A percentile compares a stretch with the other conserved stretches of the same genome.
phyloP scores from a whole-genome alignment of 1,140 invertebrate species.

The Ceratina calcarata region DNA sequence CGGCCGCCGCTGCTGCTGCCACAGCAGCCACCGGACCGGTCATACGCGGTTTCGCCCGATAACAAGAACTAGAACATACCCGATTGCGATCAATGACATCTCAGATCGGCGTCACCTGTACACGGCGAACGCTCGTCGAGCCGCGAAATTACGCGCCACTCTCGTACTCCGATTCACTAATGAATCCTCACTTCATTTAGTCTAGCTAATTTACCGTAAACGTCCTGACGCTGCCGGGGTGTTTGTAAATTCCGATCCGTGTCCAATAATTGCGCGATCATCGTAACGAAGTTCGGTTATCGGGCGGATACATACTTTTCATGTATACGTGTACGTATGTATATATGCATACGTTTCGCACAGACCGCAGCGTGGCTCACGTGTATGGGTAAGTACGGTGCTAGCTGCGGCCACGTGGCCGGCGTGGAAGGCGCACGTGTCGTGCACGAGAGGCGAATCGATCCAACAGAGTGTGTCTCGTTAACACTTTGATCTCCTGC shows the following conservation, averaged over 20 bases:
- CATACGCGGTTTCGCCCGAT: constrained; percentile 83
- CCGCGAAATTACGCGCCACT: too few species aligned
- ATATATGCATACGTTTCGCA: too few species aligned
- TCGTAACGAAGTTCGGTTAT: constrained; percentile 38
- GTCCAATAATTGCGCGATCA: constrained; percentile 27
- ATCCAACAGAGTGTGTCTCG: constrained; percentile 22
- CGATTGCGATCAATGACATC: too few species aligned
- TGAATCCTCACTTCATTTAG: too few species aligned
- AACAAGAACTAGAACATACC: constrained; percentile 73
- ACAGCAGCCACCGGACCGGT: constrained; percentile 64
- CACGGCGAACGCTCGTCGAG: too few species aligned
- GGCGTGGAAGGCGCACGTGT: constrained; percentile 45
- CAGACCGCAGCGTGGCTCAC: constrained; percentile 29
- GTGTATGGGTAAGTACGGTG: constrained; percentile 29
- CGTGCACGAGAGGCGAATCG: constrained; percentile 38
- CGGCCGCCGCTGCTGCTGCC: constrained; percentile 58
- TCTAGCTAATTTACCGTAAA: background rate
- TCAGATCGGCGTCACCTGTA: too few species aligned
- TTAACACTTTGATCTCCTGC: constrained; percentile 42
- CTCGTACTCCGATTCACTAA: too few species aligned
- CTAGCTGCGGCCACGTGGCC: constrained; percentile 47
- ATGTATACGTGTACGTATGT: background rate
- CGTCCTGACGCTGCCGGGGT: background rate
- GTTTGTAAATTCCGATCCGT: too few species aligned
- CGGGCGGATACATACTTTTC: constrained; percentile 18